Evolutionary conservation across 2,888 invertebrate species (phyloP), one percentile per base, ranked within the genome.

Genomic region (Choristoneura rosaceana): DNA sequence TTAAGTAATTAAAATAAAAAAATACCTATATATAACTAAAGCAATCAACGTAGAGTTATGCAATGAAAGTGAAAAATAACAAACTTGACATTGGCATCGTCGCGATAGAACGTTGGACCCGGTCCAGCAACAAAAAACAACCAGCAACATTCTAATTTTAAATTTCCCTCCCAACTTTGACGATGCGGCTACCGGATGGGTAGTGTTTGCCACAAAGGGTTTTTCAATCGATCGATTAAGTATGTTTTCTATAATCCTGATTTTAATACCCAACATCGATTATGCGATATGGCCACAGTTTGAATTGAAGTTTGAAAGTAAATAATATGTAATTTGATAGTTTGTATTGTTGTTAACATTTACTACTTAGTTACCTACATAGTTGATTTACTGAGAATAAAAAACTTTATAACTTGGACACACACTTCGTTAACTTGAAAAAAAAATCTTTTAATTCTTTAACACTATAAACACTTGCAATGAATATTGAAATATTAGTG

Each of bases 81-180:
- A 88, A 89, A 86, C 87, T 88, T 90, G 89, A 90, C 89, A 88
- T 89, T 90, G 89, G 86, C 85, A 82, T 81, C 80, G 80, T 76
- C 78, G 81, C 76, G 78, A 76, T 76, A 78, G 77, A 76, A 76
- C 75, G 75, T 90, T 91, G 91, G 91, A 90, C 76, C 75, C 75
- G 81, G 81, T 90, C 91, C 91, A 90, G 87, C 71, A 67, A 67
- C 78, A 77, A 79, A 86, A 86, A 86, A 84, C 80, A 81, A 82
- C 79, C 77, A 79, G 82, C 83, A 84, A 81, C 81, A 76, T 82
- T 85, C 89, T 88, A 89, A 84, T 82, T 88, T 88, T 88, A 87
- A 85, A 83, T 80, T 82, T 61, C 76, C 77, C 78, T 75, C 77
- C 75, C 73, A 74, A 76, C 65, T 63, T 64, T 43, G 60, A 66